Evolutionary conservation across 2,888 invertebrate species (phyloP).

Genomic region (Drosophila flavopinicola): DNA sequence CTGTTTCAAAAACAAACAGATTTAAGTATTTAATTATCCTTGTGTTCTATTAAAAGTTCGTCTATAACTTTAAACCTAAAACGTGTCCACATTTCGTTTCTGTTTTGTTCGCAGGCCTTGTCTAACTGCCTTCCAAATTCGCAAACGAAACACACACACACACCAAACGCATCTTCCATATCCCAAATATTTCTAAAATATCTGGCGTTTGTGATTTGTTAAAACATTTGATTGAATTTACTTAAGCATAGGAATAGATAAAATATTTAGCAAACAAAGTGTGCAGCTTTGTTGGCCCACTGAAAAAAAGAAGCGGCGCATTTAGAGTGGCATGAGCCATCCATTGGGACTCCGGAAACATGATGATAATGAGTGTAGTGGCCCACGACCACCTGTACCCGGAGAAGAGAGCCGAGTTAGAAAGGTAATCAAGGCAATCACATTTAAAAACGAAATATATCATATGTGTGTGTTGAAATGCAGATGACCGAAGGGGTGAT

Average conservation of each 20-base stretch:
- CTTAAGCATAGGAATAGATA: slow-evolving; percentile 47
- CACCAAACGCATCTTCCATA: slow-evolving; percentile 82
- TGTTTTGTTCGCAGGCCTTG: slow-evolving; percentile 82
- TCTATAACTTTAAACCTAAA: too few species aligned
- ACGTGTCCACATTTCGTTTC: too few species aligned
- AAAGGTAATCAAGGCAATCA: slow-evolving; percentile 74
- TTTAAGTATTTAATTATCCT: too few species aligned
- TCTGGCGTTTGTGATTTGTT: slow-evolving; percentile 82
- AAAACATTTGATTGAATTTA: slow-evolving; percentile 60
- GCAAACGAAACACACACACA: slow-evolving; percentile 67
- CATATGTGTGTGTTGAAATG: neutral
- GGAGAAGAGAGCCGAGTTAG: slow-evolving; percentile 87
- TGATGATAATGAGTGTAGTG: slow-evolving; percentile 85
- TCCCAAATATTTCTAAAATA: slow-evolving; percentile 82
- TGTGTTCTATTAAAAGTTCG: too few species aligned
- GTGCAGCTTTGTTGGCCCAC: slow-evolving; percentile 27
- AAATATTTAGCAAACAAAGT: slow-evolving; percentile 44
- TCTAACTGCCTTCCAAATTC: slow-evolving; percentile 84
- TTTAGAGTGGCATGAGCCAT: slow-evolving; percentile 84
- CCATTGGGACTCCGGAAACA: slow-evolving; percentile 83
- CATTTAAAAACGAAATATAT: neutral
- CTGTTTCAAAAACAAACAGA: neutral
- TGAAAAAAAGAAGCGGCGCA: slow-evolving; percentile 28
- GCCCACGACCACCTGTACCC: slow-evolving; percentile 93
- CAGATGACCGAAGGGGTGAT: slow-evolving; percentile 85